Conservation (phyloP, 2,113 vertebrate species). For the Odocoileus virginianus region DNA sequence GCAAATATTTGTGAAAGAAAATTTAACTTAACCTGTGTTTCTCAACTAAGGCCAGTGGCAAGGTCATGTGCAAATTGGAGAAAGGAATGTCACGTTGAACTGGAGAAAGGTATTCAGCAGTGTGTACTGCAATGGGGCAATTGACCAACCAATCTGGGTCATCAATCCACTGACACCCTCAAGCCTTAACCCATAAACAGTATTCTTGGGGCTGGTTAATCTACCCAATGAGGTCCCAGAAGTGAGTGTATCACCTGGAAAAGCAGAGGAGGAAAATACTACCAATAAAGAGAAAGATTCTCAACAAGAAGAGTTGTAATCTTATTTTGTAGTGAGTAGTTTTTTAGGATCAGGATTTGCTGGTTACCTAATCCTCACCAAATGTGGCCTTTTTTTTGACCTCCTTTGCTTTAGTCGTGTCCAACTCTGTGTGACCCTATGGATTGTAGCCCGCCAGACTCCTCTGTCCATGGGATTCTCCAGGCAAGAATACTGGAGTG, state of each 20-base stretch:
- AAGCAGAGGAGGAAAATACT: background rate
- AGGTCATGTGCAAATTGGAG: background rate
- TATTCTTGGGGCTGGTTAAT: background rate
- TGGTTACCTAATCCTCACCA: background rate
- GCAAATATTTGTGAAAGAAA: slow-evolving; percentile 29
- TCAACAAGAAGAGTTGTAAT: background rate
- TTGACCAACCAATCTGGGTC: background rate
- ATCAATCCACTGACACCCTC: background rate
- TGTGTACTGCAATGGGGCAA: background rate
- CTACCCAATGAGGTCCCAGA: background rate
- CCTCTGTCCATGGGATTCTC: background rate
- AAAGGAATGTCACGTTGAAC: background rate
- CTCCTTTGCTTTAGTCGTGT: background rate
- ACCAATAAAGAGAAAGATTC: background rate
- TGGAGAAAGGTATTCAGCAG: background rate
- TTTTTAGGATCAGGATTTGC: background rate
- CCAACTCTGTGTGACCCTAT: background rate
- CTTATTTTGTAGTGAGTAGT: background rate
- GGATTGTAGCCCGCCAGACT: background rate
- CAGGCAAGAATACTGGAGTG: background rate
- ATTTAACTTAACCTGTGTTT: background rate
- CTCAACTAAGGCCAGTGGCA: background rate
- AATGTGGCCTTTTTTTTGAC: background rate
- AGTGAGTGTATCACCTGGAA: background rate
- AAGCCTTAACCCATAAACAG: background rate